Conservation (phyloP, 2,797 vertebrate species). For the Sus cebifrons region DNA sequence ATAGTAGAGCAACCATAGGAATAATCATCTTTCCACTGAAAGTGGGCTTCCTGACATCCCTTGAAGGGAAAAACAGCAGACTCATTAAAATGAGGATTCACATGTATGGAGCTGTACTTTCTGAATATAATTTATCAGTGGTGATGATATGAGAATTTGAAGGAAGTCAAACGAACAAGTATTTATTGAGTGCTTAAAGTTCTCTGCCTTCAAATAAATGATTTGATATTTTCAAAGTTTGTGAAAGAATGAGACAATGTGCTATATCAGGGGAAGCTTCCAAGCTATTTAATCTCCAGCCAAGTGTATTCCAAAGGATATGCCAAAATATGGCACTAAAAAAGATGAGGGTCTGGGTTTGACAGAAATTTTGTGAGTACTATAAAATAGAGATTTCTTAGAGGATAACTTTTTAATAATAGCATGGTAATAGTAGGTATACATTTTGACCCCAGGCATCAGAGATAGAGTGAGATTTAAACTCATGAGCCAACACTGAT, state of each 20-base stretch:
- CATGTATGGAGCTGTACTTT: background rate
- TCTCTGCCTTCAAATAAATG: conserved; percentile 63
- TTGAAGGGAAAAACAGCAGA: background rate
- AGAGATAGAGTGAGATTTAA: background rate
- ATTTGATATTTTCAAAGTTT: conserved; percentile 65
- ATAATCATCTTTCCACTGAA: background rate
- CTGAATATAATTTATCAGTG: background rate
- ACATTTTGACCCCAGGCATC: conserved; percentile 20
- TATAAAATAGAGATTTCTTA: conserved; percentile 44
- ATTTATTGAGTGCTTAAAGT: conserved; percentile 67
- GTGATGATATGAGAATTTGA: conserved; percentile 47
- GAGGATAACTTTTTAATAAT: background rate
- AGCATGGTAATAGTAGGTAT: background rate
- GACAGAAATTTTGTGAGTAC: background rate
- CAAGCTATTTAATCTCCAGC: conserved; percentile 45
- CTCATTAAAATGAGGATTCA: conserved; percentile 7
- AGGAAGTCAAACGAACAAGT: conserved; percentile 53
- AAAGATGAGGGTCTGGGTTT: background rate
- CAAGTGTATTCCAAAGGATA: background rate
- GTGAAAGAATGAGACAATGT: conserved; percentile 47
- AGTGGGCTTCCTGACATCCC: background rate
- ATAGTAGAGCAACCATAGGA: background rate
- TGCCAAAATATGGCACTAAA: conserved; percentile 28
- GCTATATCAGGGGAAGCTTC: background rate
- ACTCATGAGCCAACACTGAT: background rate